Percentiles rank a stretch among this genome's conserved stretches.
These are phyloP conservation scores for Acrossocheilus wenchowensis DNA, from an alignment of 2,797 vertebrate genomes.

Conservation along the genomic window DNA sequence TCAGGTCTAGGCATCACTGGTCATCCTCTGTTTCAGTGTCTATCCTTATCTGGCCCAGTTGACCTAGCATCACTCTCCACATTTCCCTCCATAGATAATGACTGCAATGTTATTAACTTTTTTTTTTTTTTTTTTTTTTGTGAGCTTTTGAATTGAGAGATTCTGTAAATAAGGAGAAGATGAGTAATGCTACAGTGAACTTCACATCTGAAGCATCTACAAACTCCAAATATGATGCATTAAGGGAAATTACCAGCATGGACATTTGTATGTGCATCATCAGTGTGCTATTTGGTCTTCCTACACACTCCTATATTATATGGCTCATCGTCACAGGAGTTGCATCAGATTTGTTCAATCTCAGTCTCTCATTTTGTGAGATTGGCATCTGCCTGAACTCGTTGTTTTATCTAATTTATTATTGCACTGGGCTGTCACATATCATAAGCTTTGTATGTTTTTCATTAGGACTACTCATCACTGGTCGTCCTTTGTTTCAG, in stretches of 20 bases:
- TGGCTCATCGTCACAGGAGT: not conserved
- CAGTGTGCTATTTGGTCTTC: not conserved
- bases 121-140: not conserved
- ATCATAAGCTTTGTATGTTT: not conserved
- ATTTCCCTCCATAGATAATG: not conserved
- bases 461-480: not conserved
- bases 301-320: not conserved
- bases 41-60: not conserved
- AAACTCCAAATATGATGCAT: not conserved
- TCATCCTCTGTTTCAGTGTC: no score
- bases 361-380: not conserved
- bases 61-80: not conserved
- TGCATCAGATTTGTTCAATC: not conserved
- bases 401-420: no score
- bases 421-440: not conserved
- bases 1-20: no score
- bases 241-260: not conserved
- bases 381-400: not conserved
- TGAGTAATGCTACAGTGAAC: slow-evolving; percentile 1
- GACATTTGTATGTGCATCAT: not conserved
- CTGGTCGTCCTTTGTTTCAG: slow-evolving; percentile 18
- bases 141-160: not conserved
- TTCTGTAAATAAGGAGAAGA: not conserved
- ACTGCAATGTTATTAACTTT: not conserved
- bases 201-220: not conserved